Evolutionary conservation across 2,113 vertebrate genomes (phyloP).

Genomic region (Corythoichthys intestinalis): DNA sequence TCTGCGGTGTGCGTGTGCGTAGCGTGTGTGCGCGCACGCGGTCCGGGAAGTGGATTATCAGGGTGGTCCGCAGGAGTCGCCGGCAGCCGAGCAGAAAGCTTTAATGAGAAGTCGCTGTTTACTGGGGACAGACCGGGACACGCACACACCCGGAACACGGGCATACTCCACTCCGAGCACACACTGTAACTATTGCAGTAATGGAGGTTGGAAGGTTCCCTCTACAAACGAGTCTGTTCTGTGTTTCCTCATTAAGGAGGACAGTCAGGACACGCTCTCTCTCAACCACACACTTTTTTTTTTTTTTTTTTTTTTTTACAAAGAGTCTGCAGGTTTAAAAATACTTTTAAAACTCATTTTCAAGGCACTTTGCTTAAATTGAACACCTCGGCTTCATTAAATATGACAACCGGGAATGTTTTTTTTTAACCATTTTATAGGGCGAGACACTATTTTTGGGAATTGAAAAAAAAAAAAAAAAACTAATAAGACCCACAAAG

Average conservation of each 20-base stretch:
- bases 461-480: too few relatives aligned
- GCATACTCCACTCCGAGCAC: slow-evolving; percentile 16
- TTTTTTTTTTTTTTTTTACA: neutral
- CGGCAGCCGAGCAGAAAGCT: slow-evolving; percentile 60
- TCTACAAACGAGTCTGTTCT: slow-evolving; percentile 59
- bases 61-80: slow-evolving; percentile 50
- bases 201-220: slow-evolving; percentile 66
- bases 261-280: slow-evolving; percentile 20
- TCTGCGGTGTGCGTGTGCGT: slow-evolving; percentile 12
- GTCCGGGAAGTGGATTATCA: slow-evolving; percentile 59
- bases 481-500: too few relatives aligned
- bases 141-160: slow-evolving; percentile 26
- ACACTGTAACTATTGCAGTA: slow-evolving; percentile 56
- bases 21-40: slow-evolving; percentile 18
- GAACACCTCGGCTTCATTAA: neutral
- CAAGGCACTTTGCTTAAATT: neutral
- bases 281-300: neutral
- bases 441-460: too few relatives aligned
- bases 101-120: slow-evolving; percentile 66
- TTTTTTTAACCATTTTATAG: too few relatives aligned
- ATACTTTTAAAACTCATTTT: neutral
- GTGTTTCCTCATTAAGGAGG: slow-evolving; percentile 56
- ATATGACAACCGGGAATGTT: neutral
- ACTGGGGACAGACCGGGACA: slow-evolving; percentile 54
- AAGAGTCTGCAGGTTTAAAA: neutral